Percentiles rank a stretch among this genome's conserved stretches.
Evolutionary conservation across 2,888 invertebrate genomes (phyloP).

Genomic region (Acrobasis repandana): DNA sequence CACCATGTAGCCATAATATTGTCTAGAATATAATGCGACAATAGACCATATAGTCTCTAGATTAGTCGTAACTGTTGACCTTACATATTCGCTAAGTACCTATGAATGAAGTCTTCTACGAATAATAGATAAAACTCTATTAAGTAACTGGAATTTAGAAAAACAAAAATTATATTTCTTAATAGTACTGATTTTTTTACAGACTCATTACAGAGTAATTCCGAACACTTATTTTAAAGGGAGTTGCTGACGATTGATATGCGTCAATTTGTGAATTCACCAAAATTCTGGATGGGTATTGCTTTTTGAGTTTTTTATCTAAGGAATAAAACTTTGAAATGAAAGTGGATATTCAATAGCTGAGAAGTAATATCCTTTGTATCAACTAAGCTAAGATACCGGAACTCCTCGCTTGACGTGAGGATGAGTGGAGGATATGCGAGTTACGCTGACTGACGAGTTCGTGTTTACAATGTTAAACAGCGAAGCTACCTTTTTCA

Average conservation of each 20-base stretch:
- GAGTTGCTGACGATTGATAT: too few relatives aligned
- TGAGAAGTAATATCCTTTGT: conserved; percentile 5
- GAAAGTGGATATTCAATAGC: not conserved
- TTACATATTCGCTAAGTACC: not conserved
- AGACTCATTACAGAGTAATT: too few relatives aligned
- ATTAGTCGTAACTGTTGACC: not conserved
- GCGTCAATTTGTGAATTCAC: too few relatives aligned
- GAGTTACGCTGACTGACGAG: conserved; percentile 20
- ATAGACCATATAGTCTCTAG: not conserved
- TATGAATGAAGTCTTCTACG: too few relatives aligned
- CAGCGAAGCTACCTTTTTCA: not conserved
- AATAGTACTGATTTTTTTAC: too few relatives aligned
- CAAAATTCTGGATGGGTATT: too few relatives aligned
- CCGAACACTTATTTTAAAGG: too few relatives aligned
- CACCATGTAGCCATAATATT: not conserved
- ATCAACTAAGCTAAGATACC: not conserved
- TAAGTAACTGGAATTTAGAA: too few relatives aligned
- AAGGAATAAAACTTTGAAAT: not conserved
- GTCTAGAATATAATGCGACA: conserved; percentile 1
- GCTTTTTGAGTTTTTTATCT: too few relatives aligned
- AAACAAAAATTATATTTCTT: too few relatives aligned
- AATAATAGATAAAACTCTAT: too few relatives aligned
- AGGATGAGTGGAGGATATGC: conserved; percentile 20
- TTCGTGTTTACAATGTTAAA: conserved; percentile 15
- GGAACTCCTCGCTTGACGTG: conserved; percentile 8